Base-by-base conservation (phyloP, 2,888 invertebrate species). In the Amphipyra berbera region DNA sequence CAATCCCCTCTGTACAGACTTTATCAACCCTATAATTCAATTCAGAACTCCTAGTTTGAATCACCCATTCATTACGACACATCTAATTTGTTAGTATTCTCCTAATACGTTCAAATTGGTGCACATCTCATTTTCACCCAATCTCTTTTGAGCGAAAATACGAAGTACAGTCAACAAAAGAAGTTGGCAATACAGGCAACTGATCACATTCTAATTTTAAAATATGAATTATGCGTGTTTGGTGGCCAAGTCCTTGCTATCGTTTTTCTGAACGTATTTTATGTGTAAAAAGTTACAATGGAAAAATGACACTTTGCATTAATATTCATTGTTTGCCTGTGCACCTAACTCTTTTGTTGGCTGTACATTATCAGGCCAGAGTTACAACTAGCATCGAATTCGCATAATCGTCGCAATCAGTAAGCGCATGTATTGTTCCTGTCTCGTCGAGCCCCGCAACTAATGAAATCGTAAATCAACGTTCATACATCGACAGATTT, bases 381-480 rank as follows among this genome's bases (percentile, higher is more conserved):
- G 33, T 67, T 57, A 60, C 53, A 30, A 58, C 53, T 46, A 48
- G 54, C 53, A 42, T 55, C 47, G 41, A 58, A 70, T 61, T 65
- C 58, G 47, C 76, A 82, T 85, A 83, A 83, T 83, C 77, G 78
- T 62, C 65, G 76, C 88, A 91, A 90, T 91, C 89, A 88, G 86
- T 82, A 72, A 73, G 60, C 71, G 61, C 70, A 71, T 67, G 79
- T 81, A 84, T 85, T 87, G 87, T 84, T 83, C 73, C 83, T 83
- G 83, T 84, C 81, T 82, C 85, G 84, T 84, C 86, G 82, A 78
- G 75, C 80, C 81, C 82, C 78, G 83, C 84, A 86, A 89, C 89
- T 91, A 92, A 92, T 93, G 92, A 92, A 93, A 92, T 91, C 90
- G 89, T 93, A 93, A 93, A 93, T 93, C 92, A 93, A 91, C 90